Evolutionary conservation across 2,888 invertebrate genomes (phyloP), one percentile per base, ranked within the genome.

Genomic region (Cataglyphis albicans): DNA sequence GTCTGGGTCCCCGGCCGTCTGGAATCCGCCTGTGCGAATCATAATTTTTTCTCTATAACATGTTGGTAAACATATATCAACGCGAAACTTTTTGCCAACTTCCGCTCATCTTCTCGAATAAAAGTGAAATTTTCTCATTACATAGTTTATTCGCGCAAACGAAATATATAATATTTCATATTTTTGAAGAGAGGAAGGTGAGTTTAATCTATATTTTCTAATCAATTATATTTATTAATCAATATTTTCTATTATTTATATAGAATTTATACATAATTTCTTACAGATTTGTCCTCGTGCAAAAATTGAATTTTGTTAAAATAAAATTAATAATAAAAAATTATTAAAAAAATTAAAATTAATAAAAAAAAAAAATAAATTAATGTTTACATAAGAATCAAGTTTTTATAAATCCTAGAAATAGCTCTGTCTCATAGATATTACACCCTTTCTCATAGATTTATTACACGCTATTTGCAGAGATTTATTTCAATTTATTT

Each of bases 31-130:
- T 64, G 12, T 5, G 38, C 61, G 48, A 59, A 81, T 85, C 64
- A 82, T 29, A 2, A 29, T 85, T 87, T 85, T 85, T 52, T 52
- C 2, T 81, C 63, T 38, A 18, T 55, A 29, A 29, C n/a, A 59
- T 59, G 52, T 83, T 48, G 61, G 55, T 78, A 74, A 83, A 76
- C 81, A 83, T 52, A 52, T 59, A 63, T 5, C 59, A 59, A 6
- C 44, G 59, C 25, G 25, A 59, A 35, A 48, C 12, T 72, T 80
- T 32, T 44, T 57, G 21, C 12, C 35, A 18, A 59, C 44, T 80
- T 72, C 25, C 44, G 59, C 25, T 61, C 25, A 0, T 59, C 29
- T 44, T 59, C 18, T 41, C 12, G 18, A 52, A 65, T n/a, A n/a
- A 64, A 25, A 25, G 6, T 64, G 25, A 32, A 44, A 61, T 61